These are phyloP conservation scores for Sycophila sp. DNA, from an alignment of 1,140 invertebrate genomes.

Conservation along the genomic window DNA sequence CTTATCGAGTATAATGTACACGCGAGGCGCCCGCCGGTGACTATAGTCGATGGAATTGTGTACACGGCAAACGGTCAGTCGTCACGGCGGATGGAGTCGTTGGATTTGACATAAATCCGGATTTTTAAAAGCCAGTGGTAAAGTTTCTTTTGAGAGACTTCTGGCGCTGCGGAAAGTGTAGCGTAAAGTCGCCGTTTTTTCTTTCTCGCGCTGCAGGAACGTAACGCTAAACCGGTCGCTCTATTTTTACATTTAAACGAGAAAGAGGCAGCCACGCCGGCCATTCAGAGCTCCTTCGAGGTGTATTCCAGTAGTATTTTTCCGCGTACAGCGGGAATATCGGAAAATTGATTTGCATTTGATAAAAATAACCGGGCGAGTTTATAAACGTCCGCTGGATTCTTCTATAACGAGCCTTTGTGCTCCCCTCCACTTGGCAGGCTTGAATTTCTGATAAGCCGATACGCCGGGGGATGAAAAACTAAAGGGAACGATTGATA, in stretches of 20 bases:
- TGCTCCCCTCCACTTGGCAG: not conserved
- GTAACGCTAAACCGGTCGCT: not conserved
- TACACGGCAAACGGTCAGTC: not conserved
- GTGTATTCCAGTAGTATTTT: not conserved
- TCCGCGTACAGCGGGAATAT: not conserved
- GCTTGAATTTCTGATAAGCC: conserved; percentile 3
- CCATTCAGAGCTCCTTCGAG: not conserved
- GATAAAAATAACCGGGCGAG: conserved; percentile 16
- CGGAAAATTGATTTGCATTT: conserved; percentile 23
- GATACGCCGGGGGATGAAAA: not conserved
- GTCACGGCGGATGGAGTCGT: not conserved
- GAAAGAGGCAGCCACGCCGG: not conserved
- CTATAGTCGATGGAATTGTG: too few species aligned
- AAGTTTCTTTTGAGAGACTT: too few species aligned
- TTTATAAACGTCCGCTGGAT: not conserved
- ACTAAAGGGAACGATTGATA: not conserved
- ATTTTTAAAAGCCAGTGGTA: too few species aligned
- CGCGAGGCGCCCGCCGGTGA: too few species aligned
- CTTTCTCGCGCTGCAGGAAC: too few species aligned
- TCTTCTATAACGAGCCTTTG: not conserved
- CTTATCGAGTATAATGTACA: too few species aligned
- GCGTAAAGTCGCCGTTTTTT: too few species aligned
- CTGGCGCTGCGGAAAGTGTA: too few species aligned
- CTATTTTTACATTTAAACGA: conserved; percentile 3
- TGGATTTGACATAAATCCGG: too few species aligned